Percentiles rank a stretch among this genome's conserved stretches.
Evolutionary conservation across 2,888 invertebrate species (phyloP).

Genomic region (Drosophila nr. perissopoda): DNA sequence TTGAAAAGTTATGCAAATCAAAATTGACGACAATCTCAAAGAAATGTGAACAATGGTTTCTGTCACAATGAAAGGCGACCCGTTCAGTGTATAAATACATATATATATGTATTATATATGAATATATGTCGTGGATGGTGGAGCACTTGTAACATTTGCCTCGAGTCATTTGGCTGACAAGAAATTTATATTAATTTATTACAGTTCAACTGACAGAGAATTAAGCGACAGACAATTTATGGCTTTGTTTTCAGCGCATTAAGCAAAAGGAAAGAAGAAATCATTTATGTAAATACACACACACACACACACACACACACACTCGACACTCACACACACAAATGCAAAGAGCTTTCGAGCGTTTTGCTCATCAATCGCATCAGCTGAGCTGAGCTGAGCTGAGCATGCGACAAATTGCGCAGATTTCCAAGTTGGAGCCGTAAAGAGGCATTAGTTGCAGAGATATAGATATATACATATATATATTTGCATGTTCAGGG

Average conservation of each 20-base stretch:
- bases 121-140: background rate
- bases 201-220: conserved; percentile 83
- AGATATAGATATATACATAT: background rate
- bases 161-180: conserved; percentile 71
- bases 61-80: conserved; percentile 23
- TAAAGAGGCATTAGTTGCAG: conserved; percentile 18
- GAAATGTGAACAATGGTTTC: conserved; percentile 36
- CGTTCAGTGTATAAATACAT: conserved; percentile 18
- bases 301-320: background rate
- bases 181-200: conserved; percentile 84
- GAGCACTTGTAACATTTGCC: conserved; percentile 48
- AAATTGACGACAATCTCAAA: conserved; percentile 26
- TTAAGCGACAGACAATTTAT: conserved; percentile 84
- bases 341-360: conserved; percentile 21
- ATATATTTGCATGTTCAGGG: conserved; percentile 34
- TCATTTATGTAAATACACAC: conserved; percentile 72
- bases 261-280: conserved; percentile 49
- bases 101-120: background rate
- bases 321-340: background rate
- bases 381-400: conserved; percentile 3
- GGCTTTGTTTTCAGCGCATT: conserved; percentile 82
- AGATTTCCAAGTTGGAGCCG: conserved; percentile 8
- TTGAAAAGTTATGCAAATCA: conserved; percentile 33
- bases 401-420: conserved; percentile 28
- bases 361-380: conserved; percentile 40